Percentiles rank a stretch among this genome's conserved stretches.
These are phyloP conservation scores for Momotus momota DNA, from an alignment of 2,797 vertebrate genomes.

Conservation along the genomic window DNA sequence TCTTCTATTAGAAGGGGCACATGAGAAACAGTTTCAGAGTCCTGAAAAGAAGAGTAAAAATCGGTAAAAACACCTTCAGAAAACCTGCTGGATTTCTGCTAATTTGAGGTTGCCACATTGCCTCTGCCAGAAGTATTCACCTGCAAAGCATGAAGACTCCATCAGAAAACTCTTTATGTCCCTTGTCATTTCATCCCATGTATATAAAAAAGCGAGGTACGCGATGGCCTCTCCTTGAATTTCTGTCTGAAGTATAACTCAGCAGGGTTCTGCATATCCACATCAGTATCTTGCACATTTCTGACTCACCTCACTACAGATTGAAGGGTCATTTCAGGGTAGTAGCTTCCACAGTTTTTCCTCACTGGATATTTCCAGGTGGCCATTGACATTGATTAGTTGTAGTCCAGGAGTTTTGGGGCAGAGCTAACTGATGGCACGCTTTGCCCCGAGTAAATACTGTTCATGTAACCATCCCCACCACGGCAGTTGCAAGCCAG, in stretches of 20 bases:
- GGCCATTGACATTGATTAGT: neutral
- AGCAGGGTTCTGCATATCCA: neutral
- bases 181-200: neutral
- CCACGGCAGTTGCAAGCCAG: slow-evolving; percentile 73
- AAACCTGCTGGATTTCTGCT: neutral
- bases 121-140: neutral
- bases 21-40: neutral
- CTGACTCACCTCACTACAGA: neutral
- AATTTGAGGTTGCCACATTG: neutral
- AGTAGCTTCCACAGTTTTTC: neutral
- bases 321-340: neutral
- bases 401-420: neutral
- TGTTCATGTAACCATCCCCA: slow-evolving; percentile 2
- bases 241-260: neutral
- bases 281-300: neutral
- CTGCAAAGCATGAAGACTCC: neutral
- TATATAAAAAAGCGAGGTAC: neutral
- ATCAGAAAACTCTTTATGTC: neutral
- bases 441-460: neutral
- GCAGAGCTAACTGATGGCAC: neutral
- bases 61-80: neutral
- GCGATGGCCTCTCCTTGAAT: neutral
- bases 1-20: neutral
- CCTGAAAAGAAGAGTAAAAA: neutral
- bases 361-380: neutral